phyloP scores from a whole-genome alignment of 2,888 invertebrate species.

The Morpho achilles region DNA sequence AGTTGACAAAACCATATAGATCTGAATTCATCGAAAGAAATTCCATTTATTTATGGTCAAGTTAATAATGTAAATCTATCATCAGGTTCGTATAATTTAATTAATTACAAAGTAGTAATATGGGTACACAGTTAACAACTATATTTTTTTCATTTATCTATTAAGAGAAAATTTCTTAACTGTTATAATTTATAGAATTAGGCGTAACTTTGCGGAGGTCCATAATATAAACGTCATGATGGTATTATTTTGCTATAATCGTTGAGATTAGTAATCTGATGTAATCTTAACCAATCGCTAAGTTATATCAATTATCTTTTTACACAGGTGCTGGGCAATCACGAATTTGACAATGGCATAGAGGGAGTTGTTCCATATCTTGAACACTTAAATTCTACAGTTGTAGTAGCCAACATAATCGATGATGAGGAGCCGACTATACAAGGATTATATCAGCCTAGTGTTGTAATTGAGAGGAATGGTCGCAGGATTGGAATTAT shows the following conservation, averaged over 20 bases:
- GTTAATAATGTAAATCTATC: no score
- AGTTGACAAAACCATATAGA: no score
- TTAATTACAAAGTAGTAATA: no score
- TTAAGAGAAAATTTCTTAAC: not conserved
- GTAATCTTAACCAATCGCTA: no score
- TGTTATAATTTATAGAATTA: not conserved
- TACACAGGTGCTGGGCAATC: slow-evolving; percentile 88
- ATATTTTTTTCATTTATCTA: not conserved
- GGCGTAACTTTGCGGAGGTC: no score
- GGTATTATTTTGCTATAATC: no score
- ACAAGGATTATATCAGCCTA: slow-evolving; percentile 82
- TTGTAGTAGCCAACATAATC: slow-evolving; percentile 89
- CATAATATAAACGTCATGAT: no score
- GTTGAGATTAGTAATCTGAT: no score
- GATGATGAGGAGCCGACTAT: slow-evolving; percentile 83
- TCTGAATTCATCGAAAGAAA: no score
- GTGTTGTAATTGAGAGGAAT: slow-evolving; percentile 80
- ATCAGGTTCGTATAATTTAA: no score
- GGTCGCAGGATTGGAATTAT: slow-evolving; percentile 87
- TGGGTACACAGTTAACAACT: not conserved
- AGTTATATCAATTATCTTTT: not conserved
- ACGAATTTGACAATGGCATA: slow-evolving; percentile 90
- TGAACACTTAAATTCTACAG: slow-evolving; percentile 77
- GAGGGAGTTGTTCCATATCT: slow-evolving; percentile 86
- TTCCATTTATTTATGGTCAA: no score